Base-by-base conservation (phyloP, 2,113 vertebrate species). In the Tinamus guttatus region DNA sequence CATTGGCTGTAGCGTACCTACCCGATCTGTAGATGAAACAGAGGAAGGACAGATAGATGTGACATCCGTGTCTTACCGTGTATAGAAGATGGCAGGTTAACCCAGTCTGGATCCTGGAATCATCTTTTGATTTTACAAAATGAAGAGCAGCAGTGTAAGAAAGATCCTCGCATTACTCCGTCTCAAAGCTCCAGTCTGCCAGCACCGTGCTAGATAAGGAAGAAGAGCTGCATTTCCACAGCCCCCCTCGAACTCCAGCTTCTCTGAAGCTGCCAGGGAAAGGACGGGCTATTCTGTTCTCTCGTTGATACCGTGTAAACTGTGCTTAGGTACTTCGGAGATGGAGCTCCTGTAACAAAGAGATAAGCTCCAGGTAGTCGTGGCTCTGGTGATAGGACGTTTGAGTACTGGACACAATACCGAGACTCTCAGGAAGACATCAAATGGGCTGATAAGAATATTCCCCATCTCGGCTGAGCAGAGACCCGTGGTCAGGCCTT, bases 271-370 rank as follows among this genome's bases (percentile, higher is more conserved):
- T 5, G 63, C 59, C 84, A 43, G 49, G 41, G 75, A 91, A 76
- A 93, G 45, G 81, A 80, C 0, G 1, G 70, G 22, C 62, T 62
- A 94, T 91, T 95, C 95, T 95, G 81, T 94, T 94, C 94, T 85
- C 87, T 87, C 70, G 74, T 74, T 85, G 84, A 85, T 93, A 87
- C 78, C 96, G 85, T 94, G 89, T 70, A 95, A 95, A 95, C 95
- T 82, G 89, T 34, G 78, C 81, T 95, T 94, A 85, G 87, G 67
- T 52, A 62, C 89, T 82, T 87, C 5, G 34, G 93, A 93, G 91
- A 91, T 93, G 93, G 94, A 77, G 59, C 59, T 95, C 54, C 95
- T 97, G 95, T 95, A 70, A 81, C 75, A 82, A 85, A 69, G 67
- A 95, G 96, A 96, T 97, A 96, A 96, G 91, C 81, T 80, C 3